Conservation (phyloP, 2,113 vertebrate species). For the Cephalopterus ornatus region DNA sequence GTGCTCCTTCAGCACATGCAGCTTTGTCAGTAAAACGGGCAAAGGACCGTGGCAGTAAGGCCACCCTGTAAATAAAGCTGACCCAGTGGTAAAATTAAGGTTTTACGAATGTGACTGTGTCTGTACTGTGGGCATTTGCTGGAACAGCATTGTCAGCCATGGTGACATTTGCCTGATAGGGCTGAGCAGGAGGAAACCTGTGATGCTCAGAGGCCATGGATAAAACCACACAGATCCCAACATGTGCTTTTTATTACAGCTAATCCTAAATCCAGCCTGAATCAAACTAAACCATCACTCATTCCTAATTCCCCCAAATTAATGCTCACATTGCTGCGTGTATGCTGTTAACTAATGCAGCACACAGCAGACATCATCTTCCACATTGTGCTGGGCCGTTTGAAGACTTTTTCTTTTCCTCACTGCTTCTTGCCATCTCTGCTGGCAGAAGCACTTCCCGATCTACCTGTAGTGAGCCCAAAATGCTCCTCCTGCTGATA, state of each 20-base stretch:
- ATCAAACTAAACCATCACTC: not conserved
- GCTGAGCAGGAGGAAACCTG: not conserved
- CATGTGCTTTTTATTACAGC: not conserved
- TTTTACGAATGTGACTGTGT: not conserved
- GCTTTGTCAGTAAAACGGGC: not conserved
- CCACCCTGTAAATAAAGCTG: not conserved
- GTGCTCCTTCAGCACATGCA: not conserved
- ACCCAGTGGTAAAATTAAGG: not conserved
- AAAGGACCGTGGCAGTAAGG: not conserved
- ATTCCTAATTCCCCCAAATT: not conserved
- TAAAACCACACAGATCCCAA: not conserved
- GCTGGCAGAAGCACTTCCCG: not conserved
- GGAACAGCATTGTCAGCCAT: not conserved
- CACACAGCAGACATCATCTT: not conserved
- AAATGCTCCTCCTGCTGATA: not conserved
- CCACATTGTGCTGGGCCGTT: not conserved
- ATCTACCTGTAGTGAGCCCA: not conserved
- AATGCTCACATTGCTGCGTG: not conserved
- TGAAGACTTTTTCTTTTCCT: not conserved
- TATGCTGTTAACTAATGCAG: not conserved
- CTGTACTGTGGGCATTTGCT: not conserved
- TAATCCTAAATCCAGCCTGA: not conserved
- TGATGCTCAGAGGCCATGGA: not conserved
- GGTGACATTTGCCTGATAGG: fast-evolving
- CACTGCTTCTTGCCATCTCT: not conserved